A percentile compares a stretch with the other conserved stretches of the same genome.
Evolutionary conservation across 2,797 vertebrate genomes (phyloP).

Genomic region (Pangasius larnaudii): DNA sequence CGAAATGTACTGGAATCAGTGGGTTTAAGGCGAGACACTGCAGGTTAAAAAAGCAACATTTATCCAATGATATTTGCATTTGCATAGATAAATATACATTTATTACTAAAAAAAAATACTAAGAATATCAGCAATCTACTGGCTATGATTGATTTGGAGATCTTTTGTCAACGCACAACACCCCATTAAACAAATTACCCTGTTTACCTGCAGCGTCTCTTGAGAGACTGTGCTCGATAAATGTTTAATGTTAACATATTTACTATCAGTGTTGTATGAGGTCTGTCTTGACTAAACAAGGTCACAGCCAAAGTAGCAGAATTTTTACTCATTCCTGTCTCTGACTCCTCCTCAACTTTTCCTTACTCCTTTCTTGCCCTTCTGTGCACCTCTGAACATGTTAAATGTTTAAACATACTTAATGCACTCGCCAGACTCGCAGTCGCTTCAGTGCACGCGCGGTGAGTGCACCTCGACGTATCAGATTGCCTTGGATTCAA

Average conservation of each 20-base stretch:
- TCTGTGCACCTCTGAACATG: slow-evolving; percentile 17
- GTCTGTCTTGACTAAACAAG: not conserved
- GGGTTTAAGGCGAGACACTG: not conserved
- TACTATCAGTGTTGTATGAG: not conserved
- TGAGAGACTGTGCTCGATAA: not conserved
- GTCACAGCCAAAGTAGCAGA: not conserved
- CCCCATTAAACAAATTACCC: not conserved
- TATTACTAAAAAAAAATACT: not conserved
- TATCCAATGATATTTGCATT: not conserved
- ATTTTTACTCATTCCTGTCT: not conserved
- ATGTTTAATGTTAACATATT: not conserved
- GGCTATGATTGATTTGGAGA: too few relatives aligned
- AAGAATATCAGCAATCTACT: too few relatives aligned
- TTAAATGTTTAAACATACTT: slow-evolving; percentile 23
- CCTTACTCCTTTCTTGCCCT: not conserved
- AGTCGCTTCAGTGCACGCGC: not conserved
- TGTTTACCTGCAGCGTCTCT: not conserved
- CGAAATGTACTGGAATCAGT: not conserved
- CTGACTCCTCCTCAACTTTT: not conserved
- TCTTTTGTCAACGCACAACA: too few relatives aligned
- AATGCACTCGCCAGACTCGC: slow-evolving; percentile 36
- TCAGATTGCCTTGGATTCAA: not conserved
- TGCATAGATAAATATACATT: not conserved
- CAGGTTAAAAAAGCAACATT: not conserved
- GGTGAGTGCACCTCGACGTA: not conserved